Evolutionary conservation across 2,888 invertebrate genomes (phyloP).

Genomic region (Agonopterix subpropinquella): DNA sequence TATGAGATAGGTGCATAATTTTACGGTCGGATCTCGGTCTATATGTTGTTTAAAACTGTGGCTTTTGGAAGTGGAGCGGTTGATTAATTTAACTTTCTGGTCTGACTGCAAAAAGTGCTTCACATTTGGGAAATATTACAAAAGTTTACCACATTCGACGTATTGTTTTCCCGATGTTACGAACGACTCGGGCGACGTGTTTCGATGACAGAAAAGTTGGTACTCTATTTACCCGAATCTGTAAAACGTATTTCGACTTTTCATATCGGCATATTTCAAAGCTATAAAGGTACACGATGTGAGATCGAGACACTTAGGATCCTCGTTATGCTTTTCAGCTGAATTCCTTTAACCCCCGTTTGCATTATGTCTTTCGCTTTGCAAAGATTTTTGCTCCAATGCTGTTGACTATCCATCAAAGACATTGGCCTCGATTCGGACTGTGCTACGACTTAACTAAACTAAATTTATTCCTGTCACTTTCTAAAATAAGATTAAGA

Average conservation of each 20-base stretch:
- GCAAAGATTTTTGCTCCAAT: conserved; percentile 7
- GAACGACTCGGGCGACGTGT: background rate
- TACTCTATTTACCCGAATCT: background rate
- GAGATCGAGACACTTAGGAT: conserved; percentile 9
- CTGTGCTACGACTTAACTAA: no score
- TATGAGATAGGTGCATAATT: no score
- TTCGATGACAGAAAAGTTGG: background rate
- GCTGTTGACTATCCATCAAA: background rate
- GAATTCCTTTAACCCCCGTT: conserved; percentile 16
- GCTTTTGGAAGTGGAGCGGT: conserved; percentile 1
- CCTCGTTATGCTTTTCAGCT: conserved; percentile 20
- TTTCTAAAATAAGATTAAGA: no score
- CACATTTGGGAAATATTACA: conserved; percentile 7
- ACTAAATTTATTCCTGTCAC: no score
- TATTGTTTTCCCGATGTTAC: background rate
- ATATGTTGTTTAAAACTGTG: conserved; percentile 1
- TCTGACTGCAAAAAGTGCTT: conserved; percentile 4
- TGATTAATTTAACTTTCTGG: conserved; percentile 6
- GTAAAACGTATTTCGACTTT: background rate
- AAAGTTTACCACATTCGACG: conserved; percentile 9
- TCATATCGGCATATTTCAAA: conserved; percentile 8
- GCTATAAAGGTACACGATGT: conserved; percentile 4
- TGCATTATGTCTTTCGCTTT: conserved; percentile 15
- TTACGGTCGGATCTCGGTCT: no score
- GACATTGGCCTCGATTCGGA: no score